Percentiles rank a stretch among this genome's conserved stretches.
phyloP scores from a whole-genome alignment of 2,797 vertebrate genomes.

The Acanthopagrus latus region DNA sequence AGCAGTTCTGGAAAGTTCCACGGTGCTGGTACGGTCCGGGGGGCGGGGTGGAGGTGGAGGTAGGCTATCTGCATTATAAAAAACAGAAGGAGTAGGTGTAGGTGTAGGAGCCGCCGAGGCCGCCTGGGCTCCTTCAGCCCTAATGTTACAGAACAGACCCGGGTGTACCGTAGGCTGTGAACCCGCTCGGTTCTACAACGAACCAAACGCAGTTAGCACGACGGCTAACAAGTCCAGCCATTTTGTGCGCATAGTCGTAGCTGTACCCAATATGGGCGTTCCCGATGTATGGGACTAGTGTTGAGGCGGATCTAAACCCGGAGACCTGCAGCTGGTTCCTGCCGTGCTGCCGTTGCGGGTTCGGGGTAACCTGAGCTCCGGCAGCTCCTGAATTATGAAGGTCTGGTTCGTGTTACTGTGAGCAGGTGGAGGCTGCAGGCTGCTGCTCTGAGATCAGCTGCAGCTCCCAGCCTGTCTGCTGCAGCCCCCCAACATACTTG shows the following conservation, averaged over 20 bases:
- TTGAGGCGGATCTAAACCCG: background rate
- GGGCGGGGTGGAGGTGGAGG: background rate
- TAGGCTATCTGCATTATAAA: too few species aligned
- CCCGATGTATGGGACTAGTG: background rate
- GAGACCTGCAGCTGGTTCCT: background rate
- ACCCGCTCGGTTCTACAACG: background rate
- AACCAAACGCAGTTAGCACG: background rate
- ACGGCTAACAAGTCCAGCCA: conserved; percentile 5
- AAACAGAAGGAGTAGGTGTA: conserved; percentile 11
- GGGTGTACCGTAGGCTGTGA: accelerated
- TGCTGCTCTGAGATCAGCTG: background rate
- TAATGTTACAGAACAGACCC: accelerated
- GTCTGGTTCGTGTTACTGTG: background rate
- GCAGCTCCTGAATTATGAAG: background rate
- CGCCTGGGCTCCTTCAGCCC: too few species aligned
- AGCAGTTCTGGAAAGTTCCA: conserved; percentile 77
- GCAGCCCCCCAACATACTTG: conserved; percentile 13
- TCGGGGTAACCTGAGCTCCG: background rate
- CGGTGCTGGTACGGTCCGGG: background rate
- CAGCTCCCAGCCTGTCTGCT: background rate
- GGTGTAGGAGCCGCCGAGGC: background rate
- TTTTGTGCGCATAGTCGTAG: background rate
- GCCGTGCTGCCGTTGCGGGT: background rate
- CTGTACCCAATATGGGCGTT: conserved; percentile 19
- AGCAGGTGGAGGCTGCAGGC: conserved; percentile 22